A percentile compares a stretch with the other conserved stretches of the same genome.
phyloP scores from a whole-genome alignment of 2,888 invertebrate genomes.

The Pristionchus exspectatus region DNA sequence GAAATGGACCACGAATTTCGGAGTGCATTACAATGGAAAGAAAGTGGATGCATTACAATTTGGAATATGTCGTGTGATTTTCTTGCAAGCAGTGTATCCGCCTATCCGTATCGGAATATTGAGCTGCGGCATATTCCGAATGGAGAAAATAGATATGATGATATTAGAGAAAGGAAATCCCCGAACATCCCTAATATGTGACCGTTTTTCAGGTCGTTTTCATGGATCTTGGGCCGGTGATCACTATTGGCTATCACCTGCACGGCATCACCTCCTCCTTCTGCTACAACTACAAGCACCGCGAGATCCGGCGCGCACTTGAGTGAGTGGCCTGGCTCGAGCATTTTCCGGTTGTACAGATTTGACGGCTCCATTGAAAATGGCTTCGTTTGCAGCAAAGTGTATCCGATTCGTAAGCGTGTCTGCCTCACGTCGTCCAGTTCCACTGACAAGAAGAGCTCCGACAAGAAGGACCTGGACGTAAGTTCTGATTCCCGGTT shows the following conservation, averaged over 20 bases:
- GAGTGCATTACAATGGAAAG: too few relatives aligned
- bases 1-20: too few relatives aligned
- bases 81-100: too few relatives aligned
- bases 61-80: too few relatives aligned
- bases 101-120: too few relatives aligned
- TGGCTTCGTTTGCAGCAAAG: constrained; percentile 17
- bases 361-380: too few relatives aligned
- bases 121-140: too few relatives aligned
- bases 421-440: constrained; percentile 12
- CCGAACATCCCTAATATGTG: too few relatives aligned
- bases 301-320: constrained; percentile 63
- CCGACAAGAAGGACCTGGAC: not conserved
- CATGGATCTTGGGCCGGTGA: constrained; percentile 68
- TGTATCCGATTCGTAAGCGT: constrained; percentile 24
- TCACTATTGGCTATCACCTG: constrained; percentile 68
- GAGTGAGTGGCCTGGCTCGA: constrained; percentile 59
- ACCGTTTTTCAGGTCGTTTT: constrained; percentile 60
- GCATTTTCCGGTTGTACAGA: not conserved
- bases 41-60: too few relatives aligned
- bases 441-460: not conserved
- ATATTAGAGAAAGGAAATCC: too few relatives aligned
- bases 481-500: not conserved
- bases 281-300: constrained; percentile 67
- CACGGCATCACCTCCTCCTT: constrained; percentile 66
- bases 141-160: too few relatives aligned